Evolutionary conservation across 2,113 vertebrate genomes (phyloP).

Genomic region (Rhynchomys soricoides): DNA sequence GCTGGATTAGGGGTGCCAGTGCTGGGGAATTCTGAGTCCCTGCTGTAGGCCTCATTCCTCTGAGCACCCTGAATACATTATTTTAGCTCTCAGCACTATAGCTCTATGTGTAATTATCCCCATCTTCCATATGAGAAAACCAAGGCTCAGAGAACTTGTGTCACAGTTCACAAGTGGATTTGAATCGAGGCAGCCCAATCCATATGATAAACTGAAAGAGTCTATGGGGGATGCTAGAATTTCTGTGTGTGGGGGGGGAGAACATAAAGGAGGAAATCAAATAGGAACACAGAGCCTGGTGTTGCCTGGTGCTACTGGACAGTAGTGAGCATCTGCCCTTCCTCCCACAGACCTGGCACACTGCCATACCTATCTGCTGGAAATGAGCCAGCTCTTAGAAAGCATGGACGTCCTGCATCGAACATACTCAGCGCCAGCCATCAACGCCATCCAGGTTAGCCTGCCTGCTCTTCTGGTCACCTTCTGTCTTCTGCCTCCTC

Average conservation of each 20-base stretch:
- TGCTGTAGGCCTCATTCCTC: background rate
- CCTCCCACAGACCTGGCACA: slow-evolving; percentile 90
- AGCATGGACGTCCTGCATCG: slow-evolving; percentile 98
- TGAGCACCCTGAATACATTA: background rate
- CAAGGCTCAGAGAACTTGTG: background rate
- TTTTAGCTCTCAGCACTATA: background rate
- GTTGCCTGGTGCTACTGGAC: background rate
- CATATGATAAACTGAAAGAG: background rate
- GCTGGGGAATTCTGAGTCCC: background rate
- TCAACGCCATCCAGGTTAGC: slow-evolving; percentile 96
- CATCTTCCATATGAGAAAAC: background rate
- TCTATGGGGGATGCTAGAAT: too few relatives aligned
- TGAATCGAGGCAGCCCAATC: background rate
- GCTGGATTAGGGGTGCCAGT: background rate
- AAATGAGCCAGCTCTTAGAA: slow-evolving; percentile 95
- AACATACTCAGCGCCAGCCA: slow-evolving; percentile 95
- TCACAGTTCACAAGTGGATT: background rate
- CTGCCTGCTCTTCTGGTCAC: background rate
- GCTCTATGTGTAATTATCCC: background rate
- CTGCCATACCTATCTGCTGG: slow-evolving; percentile 93
- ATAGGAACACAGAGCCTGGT: background rate
- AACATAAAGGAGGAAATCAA: background rate
- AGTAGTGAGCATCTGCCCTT: background rate
- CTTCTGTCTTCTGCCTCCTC: background rate
- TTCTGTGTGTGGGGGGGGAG: background rate